Evolutionary conservation across 2,113 vertebrate genomes (phyloP).

Genomic region (Baryphthengus martii): DNA sequence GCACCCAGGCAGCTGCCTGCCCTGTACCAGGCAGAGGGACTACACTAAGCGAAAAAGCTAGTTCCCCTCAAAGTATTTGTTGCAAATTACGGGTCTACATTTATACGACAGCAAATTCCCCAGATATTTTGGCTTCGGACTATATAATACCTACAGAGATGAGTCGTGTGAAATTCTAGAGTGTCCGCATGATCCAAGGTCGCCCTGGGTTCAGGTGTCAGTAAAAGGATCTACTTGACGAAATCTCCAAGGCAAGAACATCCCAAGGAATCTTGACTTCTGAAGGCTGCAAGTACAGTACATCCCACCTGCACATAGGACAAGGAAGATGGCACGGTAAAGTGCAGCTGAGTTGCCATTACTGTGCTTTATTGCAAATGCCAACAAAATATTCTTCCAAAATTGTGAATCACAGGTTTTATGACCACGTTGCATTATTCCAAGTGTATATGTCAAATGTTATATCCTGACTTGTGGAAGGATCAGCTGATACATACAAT

Average conservation of each 20-base stretch:
- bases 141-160: not conserved
- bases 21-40: not conserved
- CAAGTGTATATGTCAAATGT: not conserved
- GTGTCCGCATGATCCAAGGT: not conserved
- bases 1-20: not conserved
- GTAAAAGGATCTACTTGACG: constrained; percentile 54
- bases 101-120: not conserved
- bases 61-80: not conserved
- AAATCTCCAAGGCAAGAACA: constrained; percentile 55
- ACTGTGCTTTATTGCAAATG: not conserved
- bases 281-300: not conserved
- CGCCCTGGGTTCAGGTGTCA: constrained; percentile 42
- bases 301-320: not conserved
- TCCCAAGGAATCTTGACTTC: constrained; percentile 56
- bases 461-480: not conserved
- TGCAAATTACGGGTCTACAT: not conserved
- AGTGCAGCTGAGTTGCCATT: not conserved
- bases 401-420: not conserved
- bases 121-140: constrained; percentile 25
- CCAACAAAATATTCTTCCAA: not conserved
- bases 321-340: not conserved
- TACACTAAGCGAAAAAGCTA: not conserved
- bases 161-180: constrained; percentile 52
- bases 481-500: not conserved
- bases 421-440: not conserved